Evolutionary conservation across 2,797 vertebrate species (phyloP).

Genomic region (Peromyscus aztecus): DNA sequence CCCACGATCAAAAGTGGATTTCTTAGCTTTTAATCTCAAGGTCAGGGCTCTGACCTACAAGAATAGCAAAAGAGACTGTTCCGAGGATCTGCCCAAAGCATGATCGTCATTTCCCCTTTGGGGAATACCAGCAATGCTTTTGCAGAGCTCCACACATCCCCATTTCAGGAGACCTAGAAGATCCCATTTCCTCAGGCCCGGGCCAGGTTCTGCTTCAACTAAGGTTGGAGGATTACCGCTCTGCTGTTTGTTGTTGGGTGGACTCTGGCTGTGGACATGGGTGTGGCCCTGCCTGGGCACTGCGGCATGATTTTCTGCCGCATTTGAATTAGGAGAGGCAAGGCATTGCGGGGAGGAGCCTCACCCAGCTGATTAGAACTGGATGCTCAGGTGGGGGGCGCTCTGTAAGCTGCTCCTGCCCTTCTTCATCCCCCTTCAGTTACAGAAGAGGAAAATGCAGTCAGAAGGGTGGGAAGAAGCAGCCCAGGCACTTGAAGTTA

Average conservation of each 20-base stretch:
- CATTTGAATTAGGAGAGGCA: conserved; percentile 49
- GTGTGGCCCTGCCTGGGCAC: conserved; percentile 41
- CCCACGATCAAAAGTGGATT: not conserved
- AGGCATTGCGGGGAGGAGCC: conserved; percentile 66
- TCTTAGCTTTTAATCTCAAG: conserved; percentile 65
- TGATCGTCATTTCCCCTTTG: not conserved
- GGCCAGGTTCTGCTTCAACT: not conserved
- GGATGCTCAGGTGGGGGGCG: not conserved
- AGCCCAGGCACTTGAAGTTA: not conserved
- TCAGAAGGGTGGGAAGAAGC: not conserved
- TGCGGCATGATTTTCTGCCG: conserved; percentile 69
- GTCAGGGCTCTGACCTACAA: not conserved
- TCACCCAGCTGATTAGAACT: not conserved
- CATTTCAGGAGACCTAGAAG: not conserved
- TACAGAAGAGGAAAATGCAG: not conserved
- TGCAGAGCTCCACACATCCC: not conserved
- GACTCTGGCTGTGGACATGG: not conserved
- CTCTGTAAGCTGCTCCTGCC: not conserved
- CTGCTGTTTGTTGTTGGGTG: not conserved
- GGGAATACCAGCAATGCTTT: not conserved
- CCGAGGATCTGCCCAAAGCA: not conserved
- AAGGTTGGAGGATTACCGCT: not conserved
- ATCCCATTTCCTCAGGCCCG: not conserved
- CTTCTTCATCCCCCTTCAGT: not conserved
- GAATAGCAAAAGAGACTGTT: not conserved